A percentile compares a stretch with the other conserved stretches of the same genome.
Evolutionary conservation across 2,113 vertebrate species (phyloP).

Genomic region (Natator depressus): DNA sequence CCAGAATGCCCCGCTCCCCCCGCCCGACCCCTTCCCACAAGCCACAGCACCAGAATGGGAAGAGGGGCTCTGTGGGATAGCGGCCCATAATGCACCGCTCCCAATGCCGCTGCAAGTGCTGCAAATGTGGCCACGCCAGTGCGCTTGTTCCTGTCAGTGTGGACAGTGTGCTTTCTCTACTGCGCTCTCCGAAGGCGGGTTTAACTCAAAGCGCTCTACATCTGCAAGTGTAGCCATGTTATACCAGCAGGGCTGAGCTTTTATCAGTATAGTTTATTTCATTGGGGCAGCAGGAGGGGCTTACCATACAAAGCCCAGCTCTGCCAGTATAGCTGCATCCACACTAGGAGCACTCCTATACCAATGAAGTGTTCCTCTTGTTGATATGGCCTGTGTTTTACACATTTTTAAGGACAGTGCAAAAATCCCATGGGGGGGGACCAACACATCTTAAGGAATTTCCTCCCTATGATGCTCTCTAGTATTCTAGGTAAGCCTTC

Average conservation of each 20-base stretch:
- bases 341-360: not conserved
- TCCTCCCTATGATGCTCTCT: not conserved
- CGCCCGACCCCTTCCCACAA: too few relatives aligned
- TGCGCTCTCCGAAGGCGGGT: too few relatives aligned
- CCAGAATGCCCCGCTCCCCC: too few relatives aligned
- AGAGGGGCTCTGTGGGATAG: too few relatives aligned
- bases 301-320: not conserved
- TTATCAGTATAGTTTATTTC: not conserved
- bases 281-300: not conserved
- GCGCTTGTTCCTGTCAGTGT: too few relatives aligned
- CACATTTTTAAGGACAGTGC: not conserved
- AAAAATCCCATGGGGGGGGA: not conserved
- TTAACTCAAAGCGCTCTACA: too few relatives aligned
- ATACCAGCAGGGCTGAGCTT: not conserved
- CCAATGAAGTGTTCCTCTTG: not conserved
- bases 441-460: not conserved
- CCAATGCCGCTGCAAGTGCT: too few relatives aligned
- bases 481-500: not conserved
- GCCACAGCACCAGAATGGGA: too few relatives aligned
- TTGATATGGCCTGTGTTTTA: not conserved
- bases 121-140: too few relatives aligned
- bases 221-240: not conserved
- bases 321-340: not conserved
- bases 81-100: too few relatives aligned
- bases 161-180: too few relatives aligned